These are phyloP conservation scores for Orthonychiurus folsomi DNA, from an alignment of 2,888 invertebrate genomes.

Conservation along the genomic window DNA sequence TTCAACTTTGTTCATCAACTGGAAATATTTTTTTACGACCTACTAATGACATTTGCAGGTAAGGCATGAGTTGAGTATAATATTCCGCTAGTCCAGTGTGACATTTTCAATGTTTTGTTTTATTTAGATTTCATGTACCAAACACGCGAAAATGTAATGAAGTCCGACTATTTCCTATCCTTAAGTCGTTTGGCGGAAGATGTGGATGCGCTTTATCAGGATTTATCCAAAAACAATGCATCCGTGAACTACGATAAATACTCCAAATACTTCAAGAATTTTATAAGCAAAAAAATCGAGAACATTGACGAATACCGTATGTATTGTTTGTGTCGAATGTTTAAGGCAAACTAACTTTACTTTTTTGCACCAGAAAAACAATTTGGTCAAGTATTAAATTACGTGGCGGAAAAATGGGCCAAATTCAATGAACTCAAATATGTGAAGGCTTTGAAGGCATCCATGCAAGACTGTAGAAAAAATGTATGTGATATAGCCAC, in stretches of 20 bases:
- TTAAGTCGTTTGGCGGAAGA: conserved; percentile 72
- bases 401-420: conserved; percentile 13
- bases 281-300: conserved; percentile 54
- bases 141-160: conserved; percentile 66
- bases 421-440: conserved; percentile 13
- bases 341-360: neutral
- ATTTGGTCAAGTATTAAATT: conserved; percentile 19
- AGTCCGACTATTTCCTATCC: conserved; percentile 70
- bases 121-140: conserved; percentile 65
- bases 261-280: conserved; percentile 56
- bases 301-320: conserved; percentile 18
- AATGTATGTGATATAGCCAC: too few relatives aligned
- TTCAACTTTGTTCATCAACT: conserved; percentile 26
- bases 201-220: conserved; percentile 66
- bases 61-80: too few relatives aligned
- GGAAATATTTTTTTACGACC: conserved; percentile 25
- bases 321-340: too few relatives aligned
- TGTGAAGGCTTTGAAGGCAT: conserved; percentile 21
- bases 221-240: conserved; percentile 65
- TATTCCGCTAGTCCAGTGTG: neutral
- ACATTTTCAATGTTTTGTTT: conserved; percentile 4
- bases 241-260: conserved; percentile 72
- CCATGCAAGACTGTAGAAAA: conserved; percentile 14
- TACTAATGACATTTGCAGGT: conserved; percentile 32
- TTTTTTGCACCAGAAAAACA: conserved; percentile 17